Percentiles rank a stretch among this genome's conserved stretches.
Evolutionary conservation across 2,113 vertebrate genomes (phyloP).

Genomic region (Gasterosteus nipponicus): DNA sequence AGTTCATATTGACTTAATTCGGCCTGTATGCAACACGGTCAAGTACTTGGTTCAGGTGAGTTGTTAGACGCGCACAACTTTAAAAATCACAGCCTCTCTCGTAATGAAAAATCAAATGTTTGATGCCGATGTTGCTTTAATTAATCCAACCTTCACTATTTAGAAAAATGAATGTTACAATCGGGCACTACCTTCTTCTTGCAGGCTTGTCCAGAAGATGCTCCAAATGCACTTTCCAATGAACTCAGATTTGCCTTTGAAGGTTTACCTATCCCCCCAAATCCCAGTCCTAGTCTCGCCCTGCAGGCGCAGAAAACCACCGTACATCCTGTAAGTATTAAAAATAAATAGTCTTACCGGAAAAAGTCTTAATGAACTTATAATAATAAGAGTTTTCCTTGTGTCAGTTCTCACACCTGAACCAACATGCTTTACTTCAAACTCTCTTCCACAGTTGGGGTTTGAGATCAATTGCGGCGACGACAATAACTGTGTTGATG

Average conservation of each 20-base stretch:
- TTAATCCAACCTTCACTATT: background rate
- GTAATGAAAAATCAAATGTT: background rate
- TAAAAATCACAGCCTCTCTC: background rate
- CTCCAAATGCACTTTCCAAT: conserved; percentile 71
- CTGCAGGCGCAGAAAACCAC: conserved; percentile 39
- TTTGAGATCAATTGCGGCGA: conserved; percentile 88
- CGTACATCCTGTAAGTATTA: conserved; percentile 64
- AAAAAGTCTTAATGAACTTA: too few relatives aligned
- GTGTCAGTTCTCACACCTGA: background rate
- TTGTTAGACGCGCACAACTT: background rate
- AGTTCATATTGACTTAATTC: fast-evolving
- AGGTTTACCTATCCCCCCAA: conserved; percentile 24
- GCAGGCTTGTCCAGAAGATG: conserved; percentile 79
- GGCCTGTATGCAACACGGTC: fast-evolving
- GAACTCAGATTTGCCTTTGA: conserved; percentile 74
- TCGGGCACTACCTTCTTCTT: background rate
- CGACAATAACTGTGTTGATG: conserved; percentile 82
- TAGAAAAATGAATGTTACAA: background rate
- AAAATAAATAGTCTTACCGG: background rate
- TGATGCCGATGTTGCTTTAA: background rate
- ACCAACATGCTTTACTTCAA: background rate
- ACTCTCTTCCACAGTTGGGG: conserved; percentile 74
- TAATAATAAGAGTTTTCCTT: too few relatives aligned
- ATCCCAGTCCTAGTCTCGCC: conserved; percentile 62
- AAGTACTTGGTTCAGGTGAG: conserved; percentile 66